These are phyloP conservation scores for Odontomachus brunneus DNA, from an alignment of 1,140 invertebrate species.

Conservation along the genomic window DNA sequence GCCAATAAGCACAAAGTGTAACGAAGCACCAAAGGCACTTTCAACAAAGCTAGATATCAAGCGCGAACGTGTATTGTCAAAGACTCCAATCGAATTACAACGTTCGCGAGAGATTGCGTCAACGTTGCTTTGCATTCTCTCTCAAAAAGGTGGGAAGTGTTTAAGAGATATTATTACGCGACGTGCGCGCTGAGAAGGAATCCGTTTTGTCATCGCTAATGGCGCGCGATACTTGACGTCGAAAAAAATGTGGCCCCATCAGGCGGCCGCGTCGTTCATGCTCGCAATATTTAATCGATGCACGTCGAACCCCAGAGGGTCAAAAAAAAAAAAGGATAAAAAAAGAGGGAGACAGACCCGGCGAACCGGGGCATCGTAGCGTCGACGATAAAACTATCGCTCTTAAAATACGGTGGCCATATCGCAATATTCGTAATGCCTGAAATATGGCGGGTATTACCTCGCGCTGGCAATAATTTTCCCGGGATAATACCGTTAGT, in stretches of 20 bases:
- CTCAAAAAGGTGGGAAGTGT: conserved; percentile 10
- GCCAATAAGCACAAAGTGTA: too few relatives aligned
- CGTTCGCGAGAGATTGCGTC: not conserved
- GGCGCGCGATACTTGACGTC: not conserved
- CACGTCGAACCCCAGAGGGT: not conserved
- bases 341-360: not conserved
- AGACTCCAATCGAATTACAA: not conserved
- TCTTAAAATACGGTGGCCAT: conserved; percentile 53
- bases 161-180: conserved; percentile 29
- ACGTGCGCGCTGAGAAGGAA: not conserved
- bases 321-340: not conserved
- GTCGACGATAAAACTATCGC: conserved; percentile 64
- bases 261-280: not conserved
- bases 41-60: not conserved
- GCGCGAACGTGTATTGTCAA: not conserved
- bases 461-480: conserved; percentile 51
- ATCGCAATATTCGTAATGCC: conserved; percentile 63
- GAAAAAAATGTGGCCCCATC: conserved; percentile 31
- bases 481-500: conserved; percentile 59
- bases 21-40: too few relatives aligned
- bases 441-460: conserved; percentile 63
- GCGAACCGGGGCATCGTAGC: conserved; percentile 27
- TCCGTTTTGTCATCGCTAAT: conserved; percentile 9
- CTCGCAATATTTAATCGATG: conserved; percentile 64
- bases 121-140: not conserved